Evolutionary conservation across 2,888 invertebrate species (phyloP).

Genomic region (Saturnia japonica): DNA sequence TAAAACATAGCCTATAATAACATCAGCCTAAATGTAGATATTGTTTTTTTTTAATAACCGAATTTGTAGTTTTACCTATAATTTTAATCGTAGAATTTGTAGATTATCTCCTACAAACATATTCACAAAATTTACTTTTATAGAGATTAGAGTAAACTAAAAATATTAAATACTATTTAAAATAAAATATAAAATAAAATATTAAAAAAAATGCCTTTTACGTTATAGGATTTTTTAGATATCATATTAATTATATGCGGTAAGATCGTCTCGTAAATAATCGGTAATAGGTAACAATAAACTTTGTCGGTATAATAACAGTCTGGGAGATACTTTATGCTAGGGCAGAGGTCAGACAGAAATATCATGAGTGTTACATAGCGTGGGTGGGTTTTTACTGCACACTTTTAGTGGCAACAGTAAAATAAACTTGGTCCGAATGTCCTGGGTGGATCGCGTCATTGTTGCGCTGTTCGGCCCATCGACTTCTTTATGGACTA

Average conservation of each 20-base stretch:
- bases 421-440: conserved; percentile 70
- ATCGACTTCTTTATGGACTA: conserved; percentile 61
- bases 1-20: too few relatives aligned
- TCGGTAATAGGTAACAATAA: conserved; percentile 41
- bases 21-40: too few relatives aligned
- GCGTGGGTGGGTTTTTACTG: conserved; percentile 77
- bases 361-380: conserved; percentile 68
- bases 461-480: conserved; percentile 60
- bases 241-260: conserved; percentile 28
- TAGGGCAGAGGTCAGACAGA: conserved; percentile 70
- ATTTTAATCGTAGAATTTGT: too few relatives aligned
- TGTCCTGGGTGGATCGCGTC: conserved; percentile 63
- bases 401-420: conserved; percentile 67
- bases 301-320: conserved; percentile 40
- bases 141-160: too few relatives aligned
- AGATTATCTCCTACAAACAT: too few relatives aligned
- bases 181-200: too few relatives aligned
- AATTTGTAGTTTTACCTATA: too few relatives aligned
- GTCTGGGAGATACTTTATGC: conserved; percentile 51
- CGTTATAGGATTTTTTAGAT: not conserved
- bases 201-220: not conserved
- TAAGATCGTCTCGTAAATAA: conserved; percentile 35
- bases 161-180: too few relatives aligned
- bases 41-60: too few relatives aligned
- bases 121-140: too few relatives aligned